A percentile compares a stretch with the other conserved stretches of the same genome.
These are phyloP conservation scores for Platygyra sinensis DNA, from an alignment of 64 coral and sea anemone species.

Conservation along the genomic window DNA sequence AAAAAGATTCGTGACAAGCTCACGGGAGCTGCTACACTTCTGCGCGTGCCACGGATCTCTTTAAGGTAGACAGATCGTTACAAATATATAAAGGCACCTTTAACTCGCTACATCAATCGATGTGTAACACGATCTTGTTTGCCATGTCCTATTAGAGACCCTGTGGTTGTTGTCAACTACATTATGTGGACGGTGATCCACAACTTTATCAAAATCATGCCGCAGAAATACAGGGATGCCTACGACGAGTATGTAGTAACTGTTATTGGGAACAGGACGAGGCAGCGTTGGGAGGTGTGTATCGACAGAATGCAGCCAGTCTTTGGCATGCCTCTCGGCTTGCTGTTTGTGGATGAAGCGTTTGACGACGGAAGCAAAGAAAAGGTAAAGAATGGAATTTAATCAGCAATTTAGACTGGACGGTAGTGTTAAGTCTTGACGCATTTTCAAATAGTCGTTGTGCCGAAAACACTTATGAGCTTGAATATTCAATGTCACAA, in stretches of 20 bases:
- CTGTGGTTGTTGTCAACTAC: slow-evolving; percentile 68
- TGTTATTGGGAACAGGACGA: neutral
- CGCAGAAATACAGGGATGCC: slow-evolving; percentile 46
- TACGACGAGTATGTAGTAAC: neutral
- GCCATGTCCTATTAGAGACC: slow-evolving; percentile 41
- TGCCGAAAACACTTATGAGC: too few species aligned
- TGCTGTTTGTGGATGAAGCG: slow-evolving; percentile 71
- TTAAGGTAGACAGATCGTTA: too few species aligned
- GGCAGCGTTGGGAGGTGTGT: slow-evolving; percentile 55
- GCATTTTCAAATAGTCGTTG: too few species aligned
- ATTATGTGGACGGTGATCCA: slow-evolving; percentile 76
- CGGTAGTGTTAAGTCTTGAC: too few species aligned
- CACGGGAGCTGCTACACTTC: too few species aligned
- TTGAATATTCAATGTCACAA: too few species aligned
- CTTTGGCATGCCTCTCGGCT: slow-evolving; percentile 69
- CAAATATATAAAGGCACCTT: too few species aligned
- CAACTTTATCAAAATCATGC: slow-evolving; percentile 24
- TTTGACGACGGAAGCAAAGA: slow-evolving; percentile 69
- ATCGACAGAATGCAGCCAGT: slow-evolving; percentile 29
- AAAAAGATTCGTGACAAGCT: too few species aligned
- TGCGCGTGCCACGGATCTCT: too few species aligned
- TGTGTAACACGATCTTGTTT: neutral
- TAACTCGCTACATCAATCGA: too few species aligned
- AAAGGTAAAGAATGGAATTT: slow-evolving; percentile 23
- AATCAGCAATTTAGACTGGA: neutral